Evolutionary conservation across 2,113 vertebrate genomes (phyloP).

Genomic region (Noctilio leporinus): DNA sequence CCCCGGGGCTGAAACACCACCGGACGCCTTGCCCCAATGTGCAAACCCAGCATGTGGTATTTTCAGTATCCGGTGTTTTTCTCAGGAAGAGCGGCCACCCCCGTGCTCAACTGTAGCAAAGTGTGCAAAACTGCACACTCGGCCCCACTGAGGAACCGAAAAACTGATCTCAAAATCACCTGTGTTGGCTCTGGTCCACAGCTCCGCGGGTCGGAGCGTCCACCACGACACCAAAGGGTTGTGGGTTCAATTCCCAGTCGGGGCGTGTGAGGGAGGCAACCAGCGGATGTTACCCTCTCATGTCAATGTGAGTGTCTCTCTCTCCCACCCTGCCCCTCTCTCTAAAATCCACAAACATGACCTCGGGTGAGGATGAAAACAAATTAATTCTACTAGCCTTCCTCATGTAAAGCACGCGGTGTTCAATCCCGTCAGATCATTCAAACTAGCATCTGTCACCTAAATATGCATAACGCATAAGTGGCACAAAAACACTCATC

Average conservation of each 20-base stretch:
- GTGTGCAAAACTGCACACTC: neutral
- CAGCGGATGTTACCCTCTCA: too few species aligned
- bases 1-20: neutral
- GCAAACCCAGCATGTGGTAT: rapidly evolving
- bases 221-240: too few species aligned
- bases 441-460: neutral
- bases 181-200: rapidly evolving
- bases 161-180: too few species aligned
- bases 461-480: neutral
- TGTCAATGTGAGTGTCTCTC: too few species aligned
- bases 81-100: neutral
- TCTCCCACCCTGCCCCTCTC: too few species aligned
- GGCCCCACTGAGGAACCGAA: neutral
- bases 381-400: too few species aligned
- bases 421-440: neutral
- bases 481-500: neutral
- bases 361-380: too few species aligned
- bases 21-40: neutral
- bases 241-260: too few species aligned
- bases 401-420: neutral
- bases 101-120: too few species aligned
- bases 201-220: too few species aligned
- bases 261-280: too few species aligned
- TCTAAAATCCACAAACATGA: too few species aligned
- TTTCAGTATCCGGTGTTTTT: neutral